These are phyloP conservation scores for Antheraea pernyi DNA, from an alignment of 1,140 invertebrate genomes.

Conservation along the genomic window DNA sequence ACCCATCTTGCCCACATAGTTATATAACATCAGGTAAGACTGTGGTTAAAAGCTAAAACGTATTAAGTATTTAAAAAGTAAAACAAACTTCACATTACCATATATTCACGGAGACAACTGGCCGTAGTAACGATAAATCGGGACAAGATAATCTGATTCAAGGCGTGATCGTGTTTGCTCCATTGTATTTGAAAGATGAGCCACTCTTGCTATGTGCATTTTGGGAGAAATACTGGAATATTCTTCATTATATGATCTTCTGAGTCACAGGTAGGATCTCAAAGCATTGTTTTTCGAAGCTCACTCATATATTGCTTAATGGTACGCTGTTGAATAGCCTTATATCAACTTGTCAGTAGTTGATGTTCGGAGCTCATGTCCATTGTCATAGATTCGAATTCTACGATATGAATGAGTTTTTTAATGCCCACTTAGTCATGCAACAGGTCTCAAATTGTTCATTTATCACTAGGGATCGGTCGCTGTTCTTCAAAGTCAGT, in stretches of 20 bases:
- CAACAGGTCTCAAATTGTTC: no score
- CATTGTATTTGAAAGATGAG: background rate
- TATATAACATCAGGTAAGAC: no score
- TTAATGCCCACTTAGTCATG: no score
- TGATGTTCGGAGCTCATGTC: no score
- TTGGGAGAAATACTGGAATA: background rate
- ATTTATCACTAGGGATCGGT: no score
- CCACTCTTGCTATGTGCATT: conserved; percentile 9
- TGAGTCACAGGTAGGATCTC: conserved; percentile 6
- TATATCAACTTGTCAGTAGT: no score
- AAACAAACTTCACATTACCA: background rate
- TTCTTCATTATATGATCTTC: background rate
- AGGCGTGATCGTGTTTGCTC: conserved; percentile 8
- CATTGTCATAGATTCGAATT: no score
- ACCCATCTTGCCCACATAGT: no score
- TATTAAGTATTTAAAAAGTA: no score
- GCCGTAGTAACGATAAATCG: conserved; percentile 4
- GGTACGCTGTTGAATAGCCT: background rate
- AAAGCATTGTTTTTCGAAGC: background rate
- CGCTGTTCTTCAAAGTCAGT: no score
- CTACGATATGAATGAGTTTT: no score
- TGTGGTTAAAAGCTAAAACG: no score
- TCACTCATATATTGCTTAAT: background rate
- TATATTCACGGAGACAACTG: conserved; percentile 3
- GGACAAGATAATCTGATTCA: background rate